Evolutionary conservation across 1,140 invertebrate genomes (phyloP), one percentile per base, ranked within the genome.

Genomic region (Drosophila sucinea): DNA sequence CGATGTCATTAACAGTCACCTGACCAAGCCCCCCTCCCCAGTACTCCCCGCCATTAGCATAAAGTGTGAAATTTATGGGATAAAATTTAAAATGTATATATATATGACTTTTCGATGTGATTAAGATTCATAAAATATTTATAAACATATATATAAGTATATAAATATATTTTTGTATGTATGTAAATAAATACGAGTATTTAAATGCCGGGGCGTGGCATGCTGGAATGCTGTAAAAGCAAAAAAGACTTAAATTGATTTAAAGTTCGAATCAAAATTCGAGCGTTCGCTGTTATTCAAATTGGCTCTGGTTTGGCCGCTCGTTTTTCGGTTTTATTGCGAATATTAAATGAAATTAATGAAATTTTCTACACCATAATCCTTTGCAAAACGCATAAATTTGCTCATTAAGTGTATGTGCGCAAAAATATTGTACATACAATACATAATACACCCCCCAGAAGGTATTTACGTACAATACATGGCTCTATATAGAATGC

Each of bases 311-410:
- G 41, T 57, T 27, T 64, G 60, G 32, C 3, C 44, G 64, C 60
- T 71, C 72, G 65, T 70, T 67, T 68, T 54, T 54, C 70, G 44
- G 58, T 87, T 89, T 90, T 87, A 87, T 87, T 87, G 84, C 80
- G 73, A 84, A 87, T 87, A 87, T 87, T 87, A 90, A 87, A 87
- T 89, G 71, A 84, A 89, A 87, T 87, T 87, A 87, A 87, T 87
- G 81, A 87, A 87, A 87, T 87, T 89, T 87, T 87, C 84, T 89
- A 80, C 84, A 73, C 73, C 85, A 87, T 87, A 87, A 87, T 89
- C 84, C 84, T 87, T 87, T 87, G 84, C 84, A 90, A 87, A 87
- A 87, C 84, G 70, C 84, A 87, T 87, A 89, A 87, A 87, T 89
- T 87, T 84, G 30, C 73, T 80, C 84, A 87, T 87, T 87, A 84